Base-by-base conservation (phyloP, 1,140 invertebrate species). In the Tetraneura akinire region DNA sequence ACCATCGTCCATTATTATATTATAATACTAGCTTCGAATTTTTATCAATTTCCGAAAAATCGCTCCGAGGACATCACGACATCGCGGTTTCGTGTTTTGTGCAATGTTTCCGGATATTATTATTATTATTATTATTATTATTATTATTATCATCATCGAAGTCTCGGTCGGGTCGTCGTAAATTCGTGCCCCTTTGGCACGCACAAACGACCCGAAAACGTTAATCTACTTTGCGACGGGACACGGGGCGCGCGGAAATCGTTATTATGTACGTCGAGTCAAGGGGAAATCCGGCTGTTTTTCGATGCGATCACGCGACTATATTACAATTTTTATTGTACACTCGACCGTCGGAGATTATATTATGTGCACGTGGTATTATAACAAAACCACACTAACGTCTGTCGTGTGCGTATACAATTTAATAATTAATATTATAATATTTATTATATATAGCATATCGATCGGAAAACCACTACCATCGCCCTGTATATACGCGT, bases 261-360 rank as follows among this genome's bases (percentile, higher is more conserved):
- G n/a, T 66, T 66, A 66, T 68, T n/a, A n/a, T n/a, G n/a, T 47
- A 11, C 42, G 3, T 45, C 4, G 16, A 23, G 14, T 37, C 13
- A 1, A 49, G 66, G 66, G 66, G 42, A 70, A 70, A 70, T 70
- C 66, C 42, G 66, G 14, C 66, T 16, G 66, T 42, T 45, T 5
- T 70, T 70, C 42, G 42, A 70, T 9, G 42, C 21, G 21, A 49
- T 47, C 42, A 49, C 42, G 66, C 64, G 51, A 66, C 21, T 47
- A 1, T 1, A 14, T n/a, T n/a, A n/a, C n/a, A n/a, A n/a, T n/a
- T n/a, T n/a, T n/a, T n/a, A n/a, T n/a, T 4, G 18, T 10, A 21
- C 37, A 29, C 16, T 14, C 18, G 37, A 42, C 37, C n/a, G 64
- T 4, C 37, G 16, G 16, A 29, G 6, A 64, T 60, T 60, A 23